Conservation (phyloP, 1,140 invertebrate genomes). For the Bombus confusus region DNA sequence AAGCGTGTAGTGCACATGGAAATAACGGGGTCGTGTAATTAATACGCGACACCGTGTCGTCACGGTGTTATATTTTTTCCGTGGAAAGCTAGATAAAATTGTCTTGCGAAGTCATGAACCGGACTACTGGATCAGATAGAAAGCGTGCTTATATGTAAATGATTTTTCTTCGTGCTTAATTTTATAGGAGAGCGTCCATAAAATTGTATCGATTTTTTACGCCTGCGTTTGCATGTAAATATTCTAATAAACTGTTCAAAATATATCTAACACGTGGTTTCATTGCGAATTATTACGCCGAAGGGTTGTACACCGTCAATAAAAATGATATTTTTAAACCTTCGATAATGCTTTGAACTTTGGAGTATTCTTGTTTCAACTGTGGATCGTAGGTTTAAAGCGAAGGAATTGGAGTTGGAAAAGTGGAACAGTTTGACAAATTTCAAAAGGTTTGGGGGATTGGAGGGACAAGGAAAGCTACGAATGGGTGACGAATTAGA, state of each 20-base stretch:
- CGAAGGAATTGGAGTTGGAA: no score
- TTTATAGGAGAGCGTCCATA: background rate
- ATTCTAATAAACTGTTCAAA: constrained; percentile 20
- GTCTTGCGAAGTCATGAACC: background rate
- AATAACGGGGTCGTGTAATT: no score
- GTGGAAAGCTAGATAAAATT: background rate
- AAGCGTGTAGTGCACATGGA: no score
- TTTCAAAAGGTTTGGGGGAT: background rate
- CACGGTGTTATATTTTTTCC: background rate
- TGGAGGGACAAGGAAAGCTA: no score
- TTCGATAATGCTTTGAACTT: background rate
- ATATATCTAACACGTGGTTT: background rate
- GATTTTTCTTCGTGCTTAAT: constrained; percentile 9
- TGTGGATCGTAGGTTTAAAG: background rate
- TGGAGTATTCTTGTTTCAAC: background rate
- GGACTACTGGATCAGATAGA: background rate
- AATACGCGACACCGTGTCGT: no score
- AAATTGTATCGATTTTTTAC: constrained; percentile 23
- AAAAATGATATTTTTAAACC: background rate
- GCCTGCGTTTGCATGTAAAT: constrained; percentile 27
- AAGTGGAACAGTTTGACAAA: background rate
- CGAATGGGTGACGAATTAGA: no score
- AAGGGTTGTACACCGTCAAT: no score
- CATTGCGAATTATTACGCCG: background rate
- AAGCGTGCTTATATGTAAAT: background rate